Conservation (phyloP, 2,888 invertebrate species). For the Andrena chrysosceles region DNA sequence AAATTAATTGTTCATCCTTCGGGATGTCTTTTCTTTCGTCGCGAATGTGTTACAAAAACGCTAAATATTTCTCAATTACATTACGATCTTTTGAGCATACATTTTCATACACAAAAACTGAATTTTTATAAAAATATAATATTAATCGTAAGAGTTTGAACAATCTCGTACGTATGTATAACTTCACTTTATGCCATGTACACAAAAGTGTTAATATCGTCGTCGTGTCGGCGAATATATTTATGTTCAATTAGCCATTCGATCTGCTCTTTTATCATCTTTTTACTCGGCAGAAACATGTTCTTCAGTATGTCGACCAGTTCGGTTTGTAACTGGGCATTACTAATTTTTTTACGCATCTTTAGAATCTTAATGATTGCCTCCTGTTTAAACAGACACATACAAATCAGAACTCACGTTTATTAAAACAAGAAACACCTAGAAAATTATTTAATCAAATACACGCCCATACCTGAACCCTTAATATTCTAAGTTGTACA, state of each 20-base stretch:
- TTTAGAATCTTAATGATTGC: slow-evolving; percentile 99
- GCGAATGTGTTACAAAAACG: slow-evolving; percentile 52
- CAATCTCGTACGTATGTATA: slow-evolving; percentile 65
- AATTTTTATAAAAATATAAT: slow-evolving; percentile 82
- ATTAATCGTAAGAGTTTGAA: slow-evolving; percentile 74
- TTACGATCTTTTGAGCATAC: slow-evolving; percentile 62
- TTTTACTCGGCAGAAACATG: slow-evolving; percentile 99
- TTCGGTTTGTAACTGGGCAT: slow-evolving; percentile 98
- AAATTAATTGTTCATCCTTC: slow-evolving; percentile 29
- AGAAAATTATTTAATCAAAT: slow-evolving; percentile 14
- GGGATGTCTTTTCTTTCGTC: slow-evolving; percentile 26
- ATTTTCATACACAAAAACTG: slow-evolving; percentile 60
- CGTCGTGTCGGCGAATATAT: slow-evolving; percentile 98
- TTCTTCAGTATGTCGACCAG: slow-evolving; percentile 99
- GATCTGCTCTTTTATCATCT: slow-evolving; percentile 99
- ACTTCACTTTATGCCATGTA: slow-evolving; percentile 93
- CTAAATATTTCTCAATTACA: slow-evolving; percentile 45
- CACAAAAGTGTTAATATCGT: slow-evolving; percentile 98
- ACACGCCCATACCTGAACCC: slow-evolving; percentile 87
- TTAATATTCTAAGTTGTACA: slow-evolving; percentile 96
- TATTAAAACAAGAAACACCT: not conserved
- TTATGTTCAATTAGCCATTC: slow-evolving; percentile 99
- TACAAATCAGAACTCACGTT: slow-evolving; percentile 1
- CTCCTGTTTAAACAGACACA: slow-evolving; percentile 88
- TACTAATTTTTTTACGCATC: slow-evolving; percentile 97